Percentiles rank a stretch among this genome's conserved stretches.
Conservation (phyloP, 2,888 invertebrate species). For the Homarus gammarus region DNA sequence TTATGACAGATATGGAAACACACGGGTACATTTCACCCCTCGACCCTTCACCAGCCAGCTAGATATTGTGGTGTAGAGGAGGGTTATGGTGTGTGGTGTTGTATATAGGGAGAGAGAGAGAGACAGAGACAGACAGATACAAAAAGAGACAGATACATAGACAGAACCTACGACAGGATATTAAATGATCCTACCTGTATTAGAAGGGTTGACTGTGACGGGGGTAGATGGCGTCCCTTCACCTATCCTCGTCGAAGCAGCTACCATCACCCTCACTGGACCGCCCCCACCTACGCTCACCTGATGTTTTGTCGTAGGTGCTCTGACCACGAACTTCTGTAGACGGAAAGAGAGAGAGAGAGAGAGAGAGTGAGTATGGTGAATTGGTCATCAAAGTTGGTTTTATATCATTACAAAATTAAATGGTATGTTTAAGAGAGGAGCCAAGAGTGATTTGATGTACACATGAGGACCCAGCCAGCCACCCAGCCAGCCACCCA, state of each 20-base stretch:
- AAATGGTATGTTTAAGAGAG: not conserved
- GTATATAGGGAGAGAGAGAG: constrained; percentile 8
- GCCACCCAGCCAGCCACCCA: too few relatives aligned
- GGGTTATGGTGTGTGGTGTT: too few relatives aligned
- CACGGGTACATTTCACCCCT: too few relatives aligned
- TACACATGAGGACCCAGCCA: too few relatives aligned
- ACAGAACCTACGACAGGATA: not conserved
- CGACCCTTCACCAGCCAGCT: not conserved
- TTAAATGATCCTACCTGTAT: constrained; percentile 7
- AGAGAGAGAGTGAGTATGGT: not conserved
- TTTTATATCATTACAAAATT: too few relatives aligned
- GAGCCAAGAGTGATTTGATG: too few relatives aligned
- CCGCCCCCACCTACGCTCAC: constrained; percentile 25
- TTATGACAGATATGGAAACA: too few relatives aligned
- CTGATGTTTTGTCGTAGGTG: constrained; percentile 56
- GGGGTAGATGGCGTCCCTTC: constrained; percentile 64
- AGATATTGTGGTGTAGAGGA: not conserved
- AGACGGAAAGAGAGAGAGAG: not conserved
- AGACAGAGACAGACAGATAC: too few relatives aligned
- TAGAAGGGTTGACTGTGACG: constrained; percentile 18
- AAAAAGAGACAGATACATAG: too few relatives aligned
- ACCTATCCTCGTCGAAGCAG: constrained; percentile 64
- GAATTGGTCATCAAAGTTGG: too few relatives aligned
- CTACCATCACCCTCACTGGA: constrained; percentile 40
- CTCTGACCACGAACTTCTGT: constrained; percentile 52